Evolutionary conservation across 2,888 invertebrate species (phyloP).

Genomic region (Calameuta pallipes): DNA sequence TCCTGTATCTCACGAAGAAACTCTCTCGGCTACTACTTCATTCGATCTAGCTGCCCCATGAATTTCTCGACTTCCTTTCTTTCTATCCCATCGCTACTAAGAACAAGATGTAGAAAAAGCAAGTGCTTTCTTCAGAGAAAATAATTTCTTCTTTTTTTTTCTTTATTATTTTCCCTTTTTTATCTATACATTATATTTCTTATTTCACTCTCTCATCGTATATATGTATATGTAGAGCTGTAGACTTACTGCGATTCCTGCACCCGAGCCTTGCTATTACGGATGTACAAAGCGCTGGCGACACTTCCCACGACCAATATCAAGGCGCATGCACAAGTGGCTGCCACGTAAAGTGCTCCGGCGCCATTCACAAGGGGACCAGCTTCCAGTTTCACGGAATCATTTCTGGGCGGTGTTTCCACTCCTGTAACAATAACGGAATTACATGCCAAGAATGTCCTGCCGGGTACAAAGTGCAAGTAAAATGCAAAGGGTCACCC

Average conservation of each 20-base stretch:
- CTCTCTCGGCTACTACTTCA: not conserved
- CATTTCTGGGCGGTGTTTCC: constrained; percentile 74
- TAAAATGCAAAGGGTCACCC: not conserved
- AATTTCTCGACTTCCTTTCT: not conserved
- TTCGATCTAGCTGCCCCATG: not conserved
- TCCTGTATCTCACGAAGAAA: not conserved
- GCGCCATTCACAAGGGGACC: constrained; percentile 75
- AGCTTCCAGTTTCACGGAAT: constrained; percentile 78
- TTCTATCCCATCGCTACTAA: not conserved
- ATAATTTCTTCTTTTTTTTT: not conserved
- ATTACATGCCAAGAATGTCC: constrained; percentile 1
- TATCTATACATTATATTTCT: not conserved
- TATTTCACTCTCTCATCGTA: not conserved
- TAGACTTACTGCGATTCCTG: constrained; percentile 77
- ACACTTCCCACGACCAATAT: constrained; percentile 76
- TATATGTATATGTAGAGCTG: not conserved
- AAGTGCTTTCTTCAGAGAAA: not conserved
- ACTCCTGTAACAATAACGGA: constrained; percentile 52
- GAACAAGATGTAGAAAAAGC: not conserved
- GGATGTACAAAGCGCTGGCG: constrained; percentile 75
- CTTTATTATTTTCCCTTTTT: not conserved
- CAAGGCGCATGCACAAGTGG: constrained; percentile 83
- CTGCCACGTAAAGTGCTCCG: constrained; percentile 81
- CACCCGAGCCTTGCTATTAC: constrained; percentile 75
- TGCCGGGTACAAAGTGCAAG: not conserved